A percentile compares a stretch with the other conserved stretches of the same genome.
phyloP scores from a whole-genome alignment of 2,113 vertebrate genomes.

The Channa maculata region DNA sequence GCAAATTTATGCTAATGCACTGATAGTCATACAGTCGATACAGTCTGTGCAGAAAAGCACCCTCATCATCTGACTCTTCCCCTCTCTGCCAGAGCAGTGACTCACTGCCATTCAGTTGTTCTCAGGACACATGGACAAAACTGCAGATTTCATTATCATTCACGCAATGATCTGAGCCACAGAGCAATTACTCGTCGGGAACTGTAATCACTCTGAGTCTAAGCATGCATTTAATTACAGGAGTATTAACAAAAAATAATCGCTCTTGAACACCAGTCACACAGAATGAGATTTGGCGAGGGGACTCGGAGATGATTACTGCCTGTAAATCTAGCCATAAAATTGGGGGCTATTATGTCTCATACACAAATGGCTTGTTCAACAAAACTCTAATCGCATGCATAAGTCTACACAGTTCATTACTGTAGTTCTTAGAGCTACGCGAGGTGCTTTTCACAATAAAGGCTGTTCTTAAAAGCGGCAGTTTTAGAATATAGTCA shows the following conservation, averaged over 20 bases:
- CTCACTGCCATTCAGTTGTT: constrained; percentile 44
- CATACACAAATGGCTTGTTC: constrained; percentile 75
- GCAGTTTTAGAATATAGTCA: background rate
- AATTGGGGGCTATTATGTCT: constrained; percentile 75
- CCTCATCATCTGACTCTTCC: constrained; percentile 1
- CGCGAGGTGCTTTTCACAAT: constrained; percentile 54
- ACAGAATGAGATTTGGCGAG: constrained; percentile 76
- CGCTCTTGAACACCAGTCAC: constrained; percentile 72
- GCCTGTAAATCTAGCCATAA: constrained; percentile 78
- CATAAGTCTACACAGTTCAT: constrained; percentile 73
- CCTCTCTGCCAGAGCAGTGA: constrained; percentile 11
- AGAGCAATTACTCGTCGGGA: constrained; percentile 72
- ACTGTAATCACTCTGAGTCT: constrained; percentile 78
- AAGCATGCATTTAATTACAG: constrained; percentile 81
- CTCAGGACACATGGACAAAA: constrained; percentile 43
- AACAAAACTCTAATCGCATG: constrained; percentile 74
- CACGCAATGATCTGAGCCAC: constrained; percentile 60
- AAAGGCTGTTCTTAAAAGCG: background rate
- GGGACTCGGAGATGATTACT: constrained; percentile 73
- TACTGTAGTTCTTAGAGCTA: constrained; percentile 74
- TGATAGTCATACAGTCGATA: background rate
- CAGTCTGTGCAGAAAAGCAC: constrained; percentile 19
- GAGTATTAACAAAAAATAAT: constrained; percentile 79
- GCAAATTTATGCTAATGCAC: background rate
- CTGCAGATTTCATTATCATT: constrained; percentile 69